These are phyloP conservation scores for Zaprionus capensis DNA, from an alignment of 1,140 invertebrate genomes.

Conservation along the genomic window DNA sequence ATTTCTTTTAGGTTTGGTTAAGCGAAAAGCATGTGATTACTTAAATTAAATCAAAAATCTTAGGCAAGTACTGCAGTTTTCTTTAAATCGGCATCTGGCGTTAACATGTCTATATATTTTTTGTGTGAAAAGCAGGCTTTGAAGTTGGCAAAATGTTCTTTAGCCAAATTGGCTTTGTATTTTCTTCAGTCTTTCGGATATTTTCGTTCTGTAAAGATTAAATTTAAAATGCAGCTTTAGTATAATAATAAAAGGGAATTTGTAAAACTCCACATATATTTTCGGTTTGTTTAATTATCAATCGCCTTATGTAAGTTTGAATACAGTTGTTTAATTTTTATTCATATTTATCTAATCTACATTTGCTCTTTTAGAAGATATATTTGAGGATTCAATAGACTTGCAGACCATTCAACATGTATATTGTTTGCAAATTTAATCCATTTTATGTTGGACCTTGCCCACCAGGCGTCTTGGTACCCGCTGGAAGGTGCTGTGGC, in stretches of 20 bases:
- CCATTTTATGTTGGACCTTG: slow-evolving; percentile 45
- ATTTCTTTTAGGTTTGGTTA: too few relatives aligned
- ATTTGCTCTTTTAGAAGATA: background rate
- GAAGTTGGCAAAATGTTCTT: background rate
- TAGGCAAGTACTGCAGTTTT: too few relatives aligned
- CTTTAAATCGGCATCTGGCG: too few relatives aligned
- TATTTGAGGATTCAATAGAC: background rate
- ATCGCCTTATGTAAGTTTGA: background rate
- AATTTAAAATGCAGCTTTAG: background rate
- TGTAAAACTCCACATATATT: background rate
- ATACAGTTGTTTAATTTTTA: too few relatives aligned
- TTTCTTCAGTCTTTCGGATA: background rate
- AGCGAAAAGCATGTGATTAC: too few relatives aligned
- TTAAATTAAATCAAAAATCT: too few relatives aligned
- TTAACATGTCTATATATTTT: background rate
- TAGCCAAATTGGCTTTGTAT: background rate
- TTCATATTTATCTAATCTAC: background rate
- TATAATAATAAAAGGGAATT: background rate
- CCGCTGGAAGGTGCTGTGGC: slow-evolving; percentile 21
- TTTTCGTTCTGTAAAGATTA: background rate
- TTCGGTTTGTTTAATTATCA: slow-evolving; percentile 7
- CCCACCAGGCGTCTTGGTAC: slow-evolving; percentile 29
- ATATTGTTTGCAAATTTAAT: slow-evolving; percentile 47
- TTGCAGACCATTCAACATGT: slow-evolving; percentile 14
- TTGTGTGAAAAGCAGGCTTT: background rate